phyloP scores from a whole-genome alignment of 2,888 invertebrate genomes.

The Tetranychus truncatus region DNA sequence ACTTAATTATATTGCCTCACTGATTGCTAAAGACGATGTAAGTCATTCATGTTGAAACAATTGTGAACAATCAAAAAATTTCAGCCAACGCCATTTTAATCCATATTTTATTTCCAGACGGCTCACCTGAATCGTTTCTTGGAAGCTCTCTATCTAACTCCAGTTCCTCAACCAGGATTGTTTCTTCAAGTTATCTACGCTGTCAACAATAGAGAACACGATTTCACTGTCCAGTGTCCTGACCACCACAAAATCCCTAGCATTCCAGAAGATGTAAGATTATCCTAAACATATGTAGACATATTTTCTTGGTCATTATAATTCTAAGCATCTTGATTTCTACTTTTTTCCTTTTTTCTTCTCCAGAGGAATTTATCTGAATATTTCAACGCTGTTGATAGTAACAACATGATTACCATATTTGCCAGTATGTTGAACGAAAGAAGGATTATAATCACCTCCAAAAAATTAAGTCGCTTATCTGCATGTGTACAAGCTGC shows the following conservation, averaged over 20 bases:
- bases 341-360: neutral
- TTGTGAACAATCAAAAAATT: too few relatives aligned
- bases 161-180: constrained; percentile 49
- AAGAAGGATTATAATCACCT: constrained; percentile 76
- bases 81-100: neutral
- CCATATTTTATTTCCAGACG: neutral
- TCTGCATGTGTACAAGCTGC: constrained; percentile 72
- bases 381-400: constrained; percentile 91
- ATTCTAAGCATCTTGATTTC: neutral
- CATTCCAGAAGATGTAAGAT: constrained; percentile 83
- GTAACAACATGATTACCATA: constrained; percentile 79
- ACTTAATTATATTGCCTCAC: constrained; percentile 59
- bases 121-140: constrained; percentile 42
- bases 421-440: constrained; percentile 87
- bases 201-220: constrained; percentile 36
- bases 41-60: neutral
- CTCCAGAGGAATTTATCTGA: constrained; percentile 77
- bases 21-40: constrained; percentile 42
- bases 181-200: constrained; percentile 34
- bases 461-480: constrained; percentile 64
- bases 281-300: neutral
- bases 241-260: constrained; percentile 66
- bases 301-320: neutral
- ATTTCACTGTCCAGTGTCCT: constrained; percentile 58
- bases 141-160: constrained; percentile 46